These are phyloP conservation scores for Prosapia bicincta DNA, from an alignment of 2,888 invertebrate species.

Conservation along the genomic window DNA sequence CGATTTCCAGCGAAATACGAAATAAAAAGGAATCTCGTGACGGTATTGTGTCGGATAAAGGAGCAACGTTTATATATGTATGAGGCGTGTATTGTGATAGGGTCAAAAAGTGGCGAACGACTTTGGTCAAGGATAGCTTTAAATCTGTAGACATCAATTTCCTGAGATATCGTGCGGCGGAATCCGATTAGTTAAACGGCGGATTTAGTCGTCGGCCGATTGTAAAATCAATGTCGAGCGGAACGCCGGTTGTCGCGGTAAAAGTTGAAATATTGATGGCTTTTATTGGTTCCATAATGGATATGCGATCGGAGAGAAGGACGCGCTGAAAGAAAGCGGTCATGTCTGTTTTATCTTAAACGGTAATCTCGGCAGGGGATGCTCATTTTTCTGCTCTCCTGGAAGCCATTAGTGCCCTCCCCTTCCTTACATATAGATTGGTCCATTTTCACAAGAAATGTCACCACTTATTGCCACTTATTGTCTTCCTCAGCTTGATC, in stretches of 20 bases:
- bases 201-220: not conserved
- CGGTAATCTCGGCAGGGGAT: not conserved
- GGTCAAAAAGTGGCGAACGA: not conserved
- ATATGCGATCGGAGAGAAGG: not conserved
- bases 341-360: not conserved
- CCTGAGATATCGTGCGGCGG: not conserved
- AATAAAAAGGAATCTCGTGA: not conserved
- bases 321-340: not conserved
- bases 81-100: not conserved
- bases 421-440: slow-evolving; percentile 16
- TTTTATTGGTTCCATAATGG: not conserved
- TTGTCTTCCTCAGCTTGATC: not conserved
- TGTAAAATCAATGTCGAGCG: not conserved
- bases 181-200: not conserved
- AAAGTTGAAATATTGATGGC: not conserved
- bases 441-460: slow-evolving; percentile 17
- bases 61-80: not conserved
- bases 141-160: not conserved
- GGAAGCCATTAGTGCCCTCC: not conserved
- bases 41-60: not conserved
- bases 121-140: not conserved
- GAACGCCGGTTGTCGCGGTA: not conserved
- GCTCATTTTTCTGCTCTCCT: not conserved
- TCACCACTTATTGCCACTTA: slow-evolving; percentile 11
- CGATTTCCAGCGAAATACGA: not conserved